Evolutionary conservation across 2,888 invertebrate genomes (phyloP).

Genomic region (Entomobrya multifasciata): DNA sequence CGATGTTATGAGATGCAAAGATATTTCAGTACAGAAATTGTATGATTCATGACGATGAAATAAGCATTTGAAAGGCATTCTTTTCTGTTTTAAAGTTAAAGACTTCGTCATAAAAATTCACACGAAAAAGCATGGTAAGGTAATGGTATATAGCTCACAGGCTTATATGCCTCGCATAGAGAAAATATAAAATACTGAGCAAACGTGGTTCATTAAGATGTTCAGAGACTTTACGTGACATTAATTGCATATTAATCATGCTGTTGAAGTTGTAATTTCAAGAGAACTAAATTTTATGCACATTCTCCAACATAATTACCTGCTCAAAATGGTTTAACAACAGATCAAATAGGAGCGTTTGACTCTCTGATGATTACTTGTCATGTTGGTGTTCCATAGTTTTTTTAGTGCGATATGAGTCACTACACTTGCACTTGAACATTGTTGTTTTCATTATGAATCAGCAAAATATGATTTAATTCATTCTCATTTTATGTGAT

Average conservation of each 20-base stretch:
- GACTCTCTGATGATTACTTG: constrained; percentile 10
- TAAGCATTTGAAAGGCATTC: constrained; percentile 6
- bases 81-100: not conserved
- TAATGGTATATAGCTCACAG: not conserved
- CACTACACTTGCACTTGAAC: not conserved
- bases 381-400: constrained; percentile 21
- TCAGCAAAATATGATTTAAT: constrained; percentile 18
- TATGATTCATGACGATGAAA: not conserved
- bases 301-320: not conserved
- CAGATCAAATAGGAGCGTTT: not conserved
- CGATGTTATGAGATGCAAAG: not conserved
- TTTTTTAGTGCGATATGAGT: constrained; percentile 4
- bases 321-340: not conserved
- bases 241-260: constrained; percentile 36
- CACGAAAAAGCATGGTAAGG: not conserved
- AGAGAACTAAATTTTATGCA: constrained; percentile 1
- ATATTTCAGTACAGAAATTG: not conserved
- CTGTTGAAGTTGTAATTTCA: constrained; percentile 26
- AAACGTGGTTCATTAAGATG: constrained; percentile 46
- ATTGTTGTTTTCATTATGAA: constrained; percentile 3
- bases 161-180: not conserved
- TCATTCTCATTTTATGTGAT: not conserved
- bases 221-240: constrained; percentile 55
- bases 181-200: no score
- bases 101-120: no score